Base-by-base conservation (phyloP, 2,888 invertebrate genomes). In the Alloscopus bannaensis region DNA sequence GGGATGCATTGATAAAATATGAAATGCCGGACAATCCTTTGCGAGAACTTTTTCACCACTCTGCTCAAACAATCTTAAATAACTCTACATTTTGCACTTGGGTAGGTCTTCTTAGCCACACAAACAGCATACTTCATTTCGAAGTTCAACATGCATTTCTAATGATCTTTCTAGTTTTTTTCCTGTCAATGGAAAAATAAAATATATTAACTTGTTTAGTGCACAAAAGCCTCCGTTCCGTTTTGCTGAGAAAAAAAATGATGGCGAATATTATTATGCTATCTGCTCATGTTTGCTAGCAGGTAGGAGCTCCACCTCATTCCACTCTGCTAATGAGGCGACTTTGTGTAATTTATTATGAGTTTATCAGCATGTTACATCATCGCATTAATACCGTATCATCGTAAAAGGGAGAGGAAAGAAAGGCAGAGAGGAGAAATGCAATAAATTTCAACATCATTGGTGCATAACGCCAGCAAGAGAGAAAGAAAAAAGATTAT, bases 291-390 rank as follows among this genome's bases (percentile, higher is more conserved):
- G 66, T 66, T 66, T 75, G 57, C 65, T n/a, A n/a, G n/a, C n/a
- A n/a, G n/a, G n/a, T n/a, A n/a, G n/a, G n/a, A n/a, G n/a, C n/a
- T n/a, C n/a, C 75, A 75, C 65, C 75, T 66, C 75, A 66, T 75
- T 75, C 59, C 59, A 59, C 47, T 75, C 59, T 75, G 66, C 75
- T 75, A 75, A 75, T 75, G 75, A 75, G 75, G 75, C 59, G 66
- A 75, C 42, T 66, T 75, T 28, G 66, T 75, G 65, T 66, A 75
- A 75, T 75, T 75, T 75, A 75, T 75, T 66, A 66, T 24, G 66
- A 31, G 28, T 45, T 75, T 66, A 66, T 66, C 66, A 57, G 29
- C 59, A 57, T 55, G 26, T 65, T 75, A 45, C 65, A 75, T 75
- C 75, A 50, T 47, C 55, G 47, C n/a, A n/a, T 47, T 13, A 36